These are phyloP conservation scores for Oncorhynchus masou DNA, from an alignment of 2,113 vertebrate genomes.

Conservation along the genomic window DNA sequence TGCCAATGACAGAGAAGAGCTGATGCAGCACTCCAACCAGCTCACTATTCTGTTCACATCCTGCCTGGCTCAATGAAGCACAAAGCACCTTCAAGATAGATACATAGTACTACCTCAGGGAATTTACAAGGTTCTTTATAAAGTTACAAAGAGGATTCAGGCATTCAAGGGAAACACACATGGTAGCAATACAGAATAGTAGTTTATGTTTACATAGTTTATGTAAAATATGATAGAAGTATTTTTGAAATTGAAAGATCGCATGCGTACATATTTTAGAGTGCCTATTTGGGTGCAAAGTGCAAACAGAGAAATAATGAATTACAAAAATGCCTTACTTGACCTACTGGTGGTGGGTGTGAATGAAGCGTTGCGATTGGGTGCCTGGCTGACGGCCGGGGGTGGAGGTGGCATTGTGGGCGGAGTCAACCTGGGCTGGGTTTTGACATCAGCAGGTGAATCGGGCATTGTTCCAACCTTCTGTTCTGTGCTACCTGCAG, in stretches of 20 bases:
- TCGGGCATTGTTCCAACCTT: constrained; percentile 88
- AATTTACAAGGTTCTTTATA: too few species aligned
- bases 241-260: too few species aligned
- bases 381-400: constrained; percentile 83
- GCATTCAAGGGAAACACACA: too few species aligned
- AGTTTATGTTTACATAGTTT: too few species aligned
- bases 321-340: constrained; percentile 39
- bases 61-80: not conserved
- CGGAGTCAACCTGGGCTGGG: constrained; percentile 86
- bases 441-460: constrained; percentile 95
- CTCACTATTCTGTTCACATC: constrained; percentile 18
- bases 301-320: not conserved
- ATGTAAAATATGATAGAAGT: too few species aligned
- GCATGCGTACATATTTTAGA: too few species aligned
- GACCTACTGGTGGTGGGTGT: constrained; percentile 90
- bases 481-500: constrained; percentile 73
- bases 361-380: constrained; percentile 85
- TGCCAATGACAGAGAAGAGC: not conserved
- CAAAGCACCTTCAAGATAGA: too few species aligned
- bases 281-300: not conserved
- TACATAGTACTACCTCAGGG: too few species aligned
- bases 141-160: too few species aligned
- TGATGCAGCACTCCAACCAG: not conserved
- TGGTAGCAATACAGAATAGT: too few species aligned
- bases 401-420: constrained; percentile 92